phyloP scores from a whole-genome alignment of 1,140 invertebrate species.

The Lysiphlebus fabarum region DNA sequence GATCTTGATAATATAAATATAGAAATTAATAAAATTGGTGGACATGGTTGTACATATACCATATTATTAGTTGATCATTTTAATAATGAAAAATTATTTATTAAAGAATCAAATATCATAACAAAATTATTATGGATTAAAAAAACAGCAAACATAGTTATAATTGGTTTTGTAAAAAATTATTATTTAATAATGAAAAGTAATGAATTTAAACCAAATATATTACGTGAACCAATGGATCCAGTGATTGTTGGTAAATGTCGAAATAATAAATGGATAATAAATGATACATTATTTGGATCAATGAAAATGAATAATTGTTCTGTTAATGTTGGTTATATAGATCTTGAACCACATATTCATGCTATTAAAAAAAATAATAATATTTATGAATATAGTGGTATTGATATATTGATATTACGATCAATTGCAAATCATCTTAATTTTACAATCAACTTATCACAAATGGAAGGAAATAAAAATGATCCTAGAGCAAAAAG shows the following conservation, averaged over 20 bases:
- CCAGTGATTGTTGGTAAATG: slow-evolving; percentile 34
- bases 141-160: slow-evolving; percentile 28
- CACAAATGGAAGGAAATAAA: slow-evolving; percentile 7
- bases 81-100: slow-evolving; percentile 28
- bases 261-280: slow-evolving; percentile 5
- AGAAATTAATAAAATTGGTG: slow-evolving; percentile 31
- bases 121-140: slow-evolving; percentile 31
- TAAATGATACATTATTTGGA: slow-evolving; percentile 2
- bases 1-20: slow-evolving; percentile 15
- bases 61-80: slow-evolving; percentile 27
- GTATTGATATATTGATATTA: slow-evolving; percentile 24
- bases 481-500: neutral
- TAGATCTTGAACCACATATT: slow-evolving; percentile 32
- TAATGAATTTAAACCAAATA: slow-evolving; percentile 21
- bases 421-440: slow-evolving; percentile 4
- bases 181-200: slow-evolving; percentile 33
- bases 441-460: neutral
- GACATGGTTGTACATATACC: slow-evolving; percentile 31
- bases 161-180: slow-evolving; percentile 32
- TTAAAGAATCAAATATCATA: slow-evolving; percentile 22
- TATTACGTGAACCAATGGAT: slow-evolving; percentile 21
- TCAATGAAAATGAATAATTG: slow-evolving; percentile 28
- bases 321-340: slow-evolving; percentile 30
- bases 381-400: neutral
- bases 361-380: no score